A percentile compares a stretch with the other conserved stretches of the same genome.
These are phyloP conservation scores for Tragulus kanchil DNA, from an alignment of 2,113 vertebrate species.

Conservation along the genomic window DNA sequence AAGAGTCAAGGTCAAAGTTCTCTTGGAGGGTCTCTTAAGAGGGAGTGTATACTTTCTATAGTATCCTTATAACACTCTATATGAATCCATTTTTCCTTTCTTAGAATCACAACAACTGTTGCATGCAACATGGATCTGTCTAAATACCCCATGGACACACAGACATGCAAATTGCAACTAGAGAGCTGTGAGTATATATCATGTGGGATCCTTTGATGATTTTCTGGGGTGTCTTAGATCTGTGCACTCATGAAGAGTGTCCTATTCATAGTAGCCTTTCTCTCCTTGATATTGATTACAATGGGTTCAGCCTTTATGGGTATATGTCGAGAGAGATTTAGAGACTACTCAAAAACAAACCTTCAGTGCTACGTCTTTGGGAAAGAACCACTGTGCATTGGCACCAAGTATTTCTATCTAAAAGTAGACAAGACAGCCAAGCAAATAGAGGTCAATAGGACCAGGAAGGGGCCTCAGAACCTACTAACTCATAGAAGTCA, in stretches of 20 bases:
- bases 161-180: constrained; percentile 89
- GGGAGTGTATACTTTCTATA: background rate
- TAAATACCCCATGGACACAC: constrained; percentile 92
- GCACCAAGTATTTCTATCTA: background rate
- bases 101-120: constrained; percentile 91
- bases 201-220: background rate
- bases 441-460: background rate
- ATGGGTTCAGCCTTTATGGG: background rate
- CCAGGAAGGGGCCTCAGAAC: background rate
- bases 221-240: background rate
- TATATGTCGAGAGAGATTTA: background rate
- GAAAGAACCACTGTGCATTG: background rate
- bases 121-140: constrained; percentile 91
- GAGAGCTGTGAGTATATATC: constrained; percentile 90
- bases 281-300: background rate
- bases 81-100: constrained; percentile 1
- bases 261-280: background rate
- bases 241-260: background rate
- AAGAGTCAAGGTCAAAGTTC: background rate
- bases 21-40: background rate
- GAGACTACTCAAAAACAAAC: background rate
- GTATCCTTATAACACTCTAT: background rate
- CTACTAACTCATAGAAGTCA: background rate
- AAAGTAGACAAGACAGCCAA: background rate
- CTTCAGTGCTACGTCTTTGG: background rate